These are phyloP conservation scores for Nomada hirtipes DNA, from an alignment of 2,888 invertebrate genomes.

Conservation along the genomic window DNA sequence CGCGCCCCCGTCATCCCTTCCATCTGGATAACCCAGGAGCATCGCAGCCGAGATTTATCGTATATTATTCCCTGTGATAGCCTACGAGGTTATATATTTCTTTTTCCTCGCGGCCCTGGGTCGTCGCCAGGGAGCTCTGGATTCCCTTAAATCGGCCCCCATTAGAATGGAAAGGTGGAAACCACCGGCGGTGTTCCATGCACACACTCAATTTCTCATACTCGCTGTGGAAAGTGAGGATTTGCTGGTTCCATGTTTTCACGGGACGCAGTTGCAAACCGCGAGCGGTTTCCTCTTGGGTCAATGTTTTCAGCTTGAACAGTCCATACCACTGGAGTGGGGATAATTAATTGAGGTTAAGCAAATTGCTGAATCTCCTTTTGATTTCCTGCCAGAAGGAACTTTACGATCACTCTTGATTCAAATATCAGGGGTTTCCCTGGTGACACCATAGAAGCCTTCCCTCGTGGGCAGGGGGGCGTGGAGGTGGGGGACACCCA, in stretches of 20 bases:
- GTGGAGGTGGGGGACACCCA: not conserved
- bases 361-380: not conserved
- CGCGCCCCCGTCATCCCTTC: slow-evolving; percentile 9
- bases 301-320: not conserved
- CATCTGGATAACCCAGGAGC: slow-evolving; percentile 8
- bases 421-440: not conserved
- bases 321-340: not conserved
- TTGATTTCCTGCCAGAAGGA: not conserved
- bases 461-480: not conserved
- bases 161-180: not conserved
- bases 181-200: not conserved
- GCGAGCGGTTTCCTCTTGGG: not conserved
- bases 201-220: not conserved
- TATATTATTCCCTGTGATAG: slow-evolving; percentile 47
- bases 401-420: not conserved
- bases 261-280: too few relatives aligned
- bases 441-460: not conserved
- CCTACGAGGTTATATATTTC: slow-evolving; percentile 28
- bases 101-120: slow-evolving; percentile 11
- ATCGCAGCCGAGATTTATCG: slow-evolving; percentile 45
- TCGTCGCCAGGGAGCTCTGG: slow-evolving; percentile 34
- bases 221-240: not conserved
- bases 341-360: not conserved
- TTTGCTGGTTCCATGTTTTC: not conserved
- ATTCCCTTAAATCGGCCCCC: slow-evolving; percentile 29